These are phyloP conservation scores for Calliphora vicina DNA, from an alignment of 1,140 invertebrate genomes.

Conservation along the genomic window DNA sequence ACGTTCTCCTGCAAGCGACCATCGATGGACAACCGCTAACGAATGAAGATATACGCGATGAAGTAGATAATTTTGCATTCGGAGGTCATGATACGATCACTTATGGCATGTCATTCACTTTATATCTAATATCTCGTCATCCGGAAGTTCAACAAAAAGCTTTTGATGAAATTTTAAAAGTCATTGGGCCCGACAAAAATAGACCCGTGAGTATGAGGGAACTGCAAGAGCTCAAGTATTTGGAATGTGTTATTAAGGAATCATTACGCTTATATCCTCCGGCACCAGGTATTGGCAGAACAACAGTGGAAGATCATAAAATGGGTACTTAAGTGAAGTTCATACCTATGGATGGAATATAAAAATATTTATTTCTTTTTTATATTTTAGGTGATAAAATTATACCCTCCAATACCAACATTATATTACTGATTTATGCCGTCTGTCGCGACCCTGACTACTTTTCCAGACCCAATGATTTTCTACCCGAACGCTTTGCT, in stretches of 20 bases:
- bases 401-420: constrained; percentile 22
- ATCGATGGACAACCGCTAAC: constrained; percentile 67
- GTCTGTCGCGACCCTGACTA: constrained; percentile 28
- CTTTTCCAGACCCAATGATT: constrained; percentile 52
- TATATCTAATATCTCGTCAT: constrained; percentile 39
- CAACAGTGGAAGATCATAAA: constrained; percentile 53
- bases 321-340: constrained; percentile 26
- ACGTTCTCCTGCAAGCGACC: constrained; percentile 72
- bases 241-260: constrained; percentile 66
- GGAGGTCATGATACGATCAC: constrained; percentile 64
- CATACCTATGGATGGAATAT: no score
- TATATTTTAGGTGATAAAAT: constrained; percentile 30
- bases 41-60: constrained; percentile 71
- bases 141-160: constrained; percentile 64
- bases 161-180: constrained; percentile 67
- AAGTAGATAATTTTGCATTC: constrained; percentile 79
- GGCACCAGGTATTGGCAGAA: constrained; percentile 65
- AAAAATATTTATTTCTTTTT: background rate
- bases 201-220: constrained; percentile 56
- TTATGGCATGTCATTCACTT: constrained; percentile 31
- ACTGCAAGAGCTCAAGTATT: constrained; percentile 64
- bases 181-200: constrained; percentile 62
- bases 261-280: constrained; percentile 65
- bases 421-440: constrained; percentile 21
- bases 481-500: constrained; percentile 70